phyloP scores from a whole-genome alignment of 2,888 invertebrate species.

The Plagodis dolabraria region DNA sequence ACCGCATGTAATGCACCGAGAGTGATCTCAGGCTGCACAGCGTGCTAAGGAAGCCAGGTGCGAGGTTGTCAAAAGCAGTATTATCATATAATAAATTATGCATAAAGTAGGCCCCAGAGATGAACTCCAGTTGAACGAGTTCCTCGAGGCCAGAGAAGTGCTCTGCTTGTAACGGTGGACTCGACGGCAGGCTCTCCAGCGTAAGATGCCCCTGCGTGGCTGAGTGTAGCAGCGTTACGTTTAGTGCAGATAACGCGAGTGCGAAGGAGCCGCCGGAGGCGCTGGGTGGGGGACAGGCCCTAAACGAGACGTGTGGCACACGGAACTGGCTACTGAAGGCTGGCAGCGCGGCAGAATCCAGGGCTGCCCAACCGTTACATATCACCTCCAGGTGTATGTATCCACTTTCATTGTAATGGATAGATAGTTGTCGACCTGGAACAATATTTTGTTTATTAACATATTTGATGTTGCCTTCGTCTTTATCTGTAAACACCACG shows the following conservation, averaged over 20 bases:
- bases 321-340: not conserved
- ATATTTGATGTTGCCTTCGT: too few species aligned
- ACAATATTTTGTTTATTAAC: not conserved
- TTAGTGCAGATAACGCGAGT: conserved; percentile 17
- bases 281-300: conserved; percentile 18
- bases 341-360: conserved; percentile 9
- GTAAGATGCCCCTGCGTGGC: conserved; percentile 2
- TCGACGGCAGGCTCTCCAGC: conserved; percentile 11
- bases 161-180: conserved; percentile 15
- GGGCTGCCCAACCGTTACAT: not conserved
- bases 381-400: not conserved
- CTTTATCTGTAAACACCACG: too few species aligned
- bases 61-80: not conserved
- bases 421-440: conserved; percentile 1
- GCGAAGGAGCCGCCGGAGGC: conserved; percentile 10
- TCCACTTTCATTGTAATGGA: not conserved
- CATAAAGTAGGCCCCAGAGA: not conserved
- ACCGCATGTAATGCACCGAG: not conserved
- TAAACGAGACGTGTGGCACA: conserved; percentile 9
- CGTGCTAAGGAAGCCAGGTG: conserved; percentile 15
- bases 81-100: too few species aligned
- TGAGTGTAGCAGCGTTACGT: conserved; percentile 12
- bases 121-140: conserved; percentile 18
- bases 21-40: conserved; percentile 19
- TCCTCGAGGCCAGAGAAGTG: conserved; percentile 23